Evolutionary conservation across 2,888 invertebrate species (phyloP).

Genomic region (Apamea monoglypha): DNA sequence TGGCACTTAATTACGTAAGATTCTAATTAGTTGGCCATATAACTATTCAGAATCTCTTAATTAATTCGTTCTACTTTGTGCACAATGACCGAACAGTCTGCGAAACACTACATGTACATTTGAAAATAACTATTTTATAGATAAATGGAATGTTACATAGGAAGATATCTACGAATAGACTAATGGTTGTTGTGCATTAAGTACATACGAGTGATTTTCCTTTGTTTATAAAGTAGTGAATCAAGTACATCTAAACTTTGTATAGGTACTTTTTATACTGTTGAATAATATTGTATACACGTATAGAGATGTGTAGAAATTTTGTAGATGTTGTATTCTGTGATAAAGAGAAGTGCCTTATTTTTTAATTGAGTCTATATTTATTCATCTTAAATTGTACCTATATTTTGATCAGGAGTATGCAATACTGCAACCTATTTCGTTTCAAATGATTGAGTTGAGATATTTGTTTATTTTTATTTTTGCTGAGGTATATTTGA

Average conservation of each 20-base stretch:
- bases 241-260: conserved; percentile 16
- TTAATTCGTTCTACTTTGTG: conserved; percentile 37
- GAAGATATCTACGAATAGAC: neutral
- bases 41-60: conserved; percentile 49
- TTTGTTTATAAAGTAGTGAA: conserved; percentile 26
- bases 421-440: conserved; percentile 46
- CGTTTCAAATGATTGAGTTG: conserved; percentile 10
- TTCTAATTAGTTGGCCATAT: conserved; percentile 41
- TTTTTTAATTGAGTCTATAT: conserved; percentile 66
- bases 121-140: conserved; percentile 20
- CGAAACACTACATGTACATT: conserved; percentile 1
- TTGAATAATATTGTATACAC: conserved; percentile 62
- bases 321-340: conserved; percentile 82
- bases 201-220: conserved; percentile 15
- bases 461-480: conserved; percentile 41
- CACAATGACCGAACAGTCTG: conserved; percentile 26
- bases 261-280: conserved; percentile 66
- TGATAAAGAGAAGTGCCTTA: conserved; percentile 88
- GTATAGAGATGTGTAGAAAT: conserved; percentile 56
- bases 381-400: conserved; percentile 48
- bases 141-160: neutral
- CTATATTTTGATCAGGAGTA: conserved; percentile 25
- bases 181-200: conserved; percentile 26
- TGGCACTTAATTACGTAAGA: conserved; percentile 26
- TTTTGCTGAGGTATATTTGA: conserved; percentile 43